phyloP scores from a whole-genome alignment of 2,113 vertebrate genomes.

The Ahaetulla prasina region DNA sequence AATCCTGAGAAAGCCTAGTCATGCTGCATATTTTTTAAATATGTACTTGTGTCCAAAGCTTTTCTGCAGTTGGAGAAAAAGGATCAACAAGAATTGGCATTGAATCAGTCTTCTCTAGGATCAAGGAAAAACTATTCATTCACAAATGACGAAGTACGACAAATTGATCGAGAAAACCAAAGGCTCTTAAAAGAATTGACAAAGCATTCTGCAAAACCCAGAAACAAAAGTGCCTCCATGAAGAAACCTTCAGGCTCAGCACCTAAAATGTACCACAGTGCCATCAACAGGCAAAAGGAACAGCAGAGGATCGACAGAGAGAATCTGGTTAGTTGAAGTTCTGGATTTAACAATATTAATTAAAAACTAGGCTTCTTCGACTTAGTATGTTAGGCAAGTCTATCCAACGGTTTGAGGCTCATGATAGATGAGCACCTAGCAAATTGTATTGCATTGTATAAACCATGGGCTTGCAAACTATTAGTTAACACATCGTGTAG shows the following conservation, averaged over 20 bases:
- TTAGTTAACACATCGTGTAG: background rate
- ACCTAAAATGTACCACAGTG: constrained; percentile 76
- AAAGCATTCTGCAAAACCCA: constrained; percentile 67
- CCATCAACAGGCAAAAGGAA: constrained; percentile 86
- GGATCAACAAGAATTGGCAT: constrained; percentile 57
- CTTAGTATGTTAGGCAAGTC: background rate
- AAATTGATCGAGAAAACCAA: constrained; percentile 90
- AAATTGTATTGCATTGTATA: background rate
- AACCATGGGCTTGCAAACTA: background rate
- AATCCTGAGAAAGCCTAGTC: background rate
- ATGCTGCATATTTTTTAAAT: background rate
- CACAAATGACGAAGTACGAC: constrained; percentile 79
- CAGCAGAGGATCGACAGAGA: constrained; percentile 90
- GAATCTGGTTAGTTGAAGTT: constrained; percentile 81
- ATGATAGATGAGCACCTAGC: background rate
- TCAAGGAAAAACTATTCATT: constrained; percentile 89
- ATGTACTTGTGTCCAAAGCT: constrained; percentile 61
- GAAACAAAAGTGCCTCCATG: constrained; percentile 41
- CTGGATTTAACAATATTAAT: background rate
- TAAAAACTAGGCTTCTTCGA: background rate
- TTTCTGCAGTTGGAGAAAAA: constrained; percentile 78
- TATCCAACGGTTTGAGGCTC: background rate
- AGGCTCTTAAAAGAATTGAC: constrained; percentile 83
- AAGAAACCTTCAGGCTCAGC: constrained; percentile 52
- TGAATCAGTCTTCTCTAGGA: constrained; percentile 60